phyloP scores from a whole-genome alignment of 2,113 vertebrate genomes.

The Callocephalon fimbriatum region DNA sequence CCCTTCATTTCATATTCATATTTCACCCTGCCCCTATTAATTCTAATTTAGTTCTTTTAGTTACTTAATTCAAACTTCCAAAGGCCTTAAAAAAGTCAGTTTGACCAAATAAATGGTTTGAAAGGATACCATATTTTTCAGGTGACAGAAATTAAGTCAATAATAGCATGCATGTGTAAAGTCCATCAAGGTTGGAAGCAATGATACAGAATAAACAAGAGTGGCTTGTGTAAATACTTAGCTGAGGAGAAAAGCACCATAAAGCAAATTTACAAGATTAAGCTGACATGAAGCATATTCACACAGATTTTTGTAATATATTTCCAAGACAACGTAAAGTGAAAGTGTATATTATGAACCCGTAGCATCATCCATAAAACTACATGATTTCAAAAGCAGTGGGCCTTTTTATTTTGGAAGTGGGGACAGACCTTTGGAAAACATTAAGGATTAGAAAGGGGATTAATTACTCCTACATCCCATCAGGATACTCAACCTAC shows the following conservation, averaged over 20 bases:
- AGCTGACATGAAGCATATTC: background rate
- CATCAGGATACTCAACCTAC: background rate
- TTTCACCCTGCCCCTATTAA: background rate
- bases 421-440: background rate
- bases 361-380: background rate
- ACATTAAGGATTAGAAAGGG: background rate
- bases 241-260: background rate
- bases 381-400: background rate
- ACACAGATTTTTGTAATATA: background rate
- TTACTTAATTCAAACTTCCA: background rate
- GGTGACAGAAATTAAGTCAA: background rate
- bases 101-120: background rate
- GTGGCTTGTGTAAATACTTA: background rate
- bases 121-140: background rate
- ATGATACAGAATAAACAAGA: background rate
- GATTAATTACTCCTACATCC: background rate
- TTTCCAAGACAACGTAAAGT: background rate
- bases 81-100: background rate
- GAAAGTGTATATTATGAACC: background rate
- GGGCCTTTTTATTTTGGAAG: background rate
- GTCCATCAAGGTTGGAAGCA: background rate
- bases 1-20: background rate
- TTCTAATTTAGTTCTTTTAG: background rate
- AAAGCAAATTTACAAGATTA: background rate
- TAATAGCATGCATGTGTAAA: background rate